Evolutionary conservation across 1,140 invertebrate genomes (phyloP).

Genomic region (Trinorchestia longiramus): DNA sequence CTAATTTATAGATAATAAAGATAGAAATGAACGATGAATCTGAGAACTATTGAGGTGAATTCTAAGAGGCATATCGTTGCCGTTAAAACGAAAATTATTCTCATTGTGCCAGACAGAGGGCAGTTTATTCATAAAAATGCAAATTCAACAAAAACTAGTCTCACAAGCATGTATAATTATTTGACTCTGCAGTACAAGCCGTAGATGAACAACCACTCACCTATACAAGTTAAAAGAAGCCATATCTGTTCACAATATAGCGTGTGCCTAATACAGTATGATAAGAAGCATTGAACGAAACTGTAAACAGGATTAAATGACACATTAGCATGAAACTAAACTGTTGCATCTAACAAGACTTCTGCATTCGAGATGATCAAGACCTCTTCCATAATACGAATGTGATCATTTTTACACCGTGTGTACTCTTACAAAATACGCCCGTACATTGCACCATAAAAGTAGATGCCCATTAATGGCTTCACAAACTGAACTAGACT

Average conservation of each 20-base stretch:
- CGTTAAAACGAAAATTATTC: background rate
- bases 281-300: background rate
- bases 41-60: background rate
- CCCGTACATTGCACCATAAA: too few relatives aligned
- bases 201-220: background rate
- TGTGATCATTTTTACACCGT: too few relatives aligned
- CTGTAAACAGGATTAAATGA: too few relatives aligned
- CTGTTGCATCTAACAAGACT: background rate
- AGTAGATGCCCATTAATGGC: too few relatives aligned
- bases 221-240: background rate
- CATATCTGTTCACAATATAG: background rate
- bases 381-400: too few relatives aligned
- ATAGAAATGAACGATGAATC: background rate
- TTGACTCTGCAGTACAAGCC: background rate
- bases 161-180: background rate
- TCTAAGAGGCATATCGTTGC: background rate
- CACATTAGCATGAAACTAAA: background rate
- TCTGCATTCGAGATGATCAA: background rate
- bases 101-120: background rate
- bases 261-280: background rate
- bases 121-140: background rate
- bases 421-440: too few relatives aligned
- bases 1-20: background rate
- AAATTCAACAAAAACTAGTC: background rate
- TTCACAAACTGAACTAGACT: too few relatives aligned